Evolutionary conservation across 1,140 invertebrate species (phyloP).

Genomic region (Orussus abietinus): DNA sequence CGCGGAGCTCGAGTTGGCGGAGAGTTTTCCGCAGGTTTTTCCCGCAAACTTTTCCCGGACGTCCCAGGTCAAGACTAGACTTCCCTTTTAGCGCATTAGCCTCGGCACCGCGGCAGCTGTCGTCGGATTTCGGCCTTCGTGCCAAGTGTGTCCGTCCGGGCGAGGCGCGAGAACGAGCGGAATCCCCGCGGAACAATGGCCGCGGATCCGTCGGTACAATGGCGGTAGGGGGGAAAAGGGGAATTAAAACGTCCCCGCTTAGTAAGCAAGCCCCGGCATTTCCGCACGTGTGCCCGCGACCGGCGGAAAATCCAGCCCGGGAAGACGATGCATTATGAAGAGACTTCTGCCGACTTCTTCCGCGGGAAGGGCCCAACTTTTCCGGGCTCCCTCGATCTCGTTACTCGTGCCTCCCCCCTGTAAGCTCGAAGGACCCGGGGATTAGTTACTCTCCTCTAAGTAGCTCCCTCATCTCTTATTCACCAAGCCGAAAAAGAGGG

Average conservation of each 20-base stretch:
- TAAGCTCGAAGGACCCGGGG: conserved; percentile 27
- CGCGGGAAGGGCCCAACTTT: conserved; percentile 16
- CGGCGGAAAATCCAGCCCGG: background rate
- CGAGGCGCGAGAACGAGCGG: conserved; percentile 7
- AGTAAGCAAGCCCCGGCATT: too few species aligned
- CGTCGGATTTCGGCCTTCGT: background rate
- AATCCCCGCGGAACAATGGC: conserved; percentile 8
- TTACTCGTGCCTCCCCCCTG: conserved; percentile 26
- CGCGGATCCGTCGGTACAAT: background rate
- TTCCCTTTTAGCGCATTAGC: conserved; percentile 11
- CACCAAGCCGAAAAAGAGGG: conserved; percentile 19
- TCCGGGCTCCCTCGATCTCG: conserved; percentile 12
- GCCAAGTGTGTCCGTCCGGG: background rate
- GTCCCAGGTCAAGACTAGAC: conserved; percentile 7
- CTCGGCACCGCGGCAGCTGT: conserved; percentile 10
- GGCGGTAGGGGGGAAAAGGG: background rate
- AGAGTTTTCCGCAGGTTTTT: too few species aligned
- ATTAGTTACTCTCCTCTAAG: conserved; percentile 36
- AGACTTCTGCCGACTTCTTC: conserved; percentile 10
- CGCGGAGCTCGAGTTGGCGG: too few species aligned
- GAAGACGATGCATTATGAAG: conserved; percentile 21
- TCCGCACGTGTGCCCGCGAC: conserved; percentile 15
- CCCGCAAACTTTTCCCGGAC: background rate
- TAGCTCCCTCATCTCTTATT: conserved; percentile 34
- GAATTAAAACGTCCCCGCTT: background rate